A percentile compares a stretch with the other conserved stretches of the same genome.
Evolutionary conservation across 1,140 invertebrate species (phyloP).

Genomic region (Drosophila bocki): DNA sequence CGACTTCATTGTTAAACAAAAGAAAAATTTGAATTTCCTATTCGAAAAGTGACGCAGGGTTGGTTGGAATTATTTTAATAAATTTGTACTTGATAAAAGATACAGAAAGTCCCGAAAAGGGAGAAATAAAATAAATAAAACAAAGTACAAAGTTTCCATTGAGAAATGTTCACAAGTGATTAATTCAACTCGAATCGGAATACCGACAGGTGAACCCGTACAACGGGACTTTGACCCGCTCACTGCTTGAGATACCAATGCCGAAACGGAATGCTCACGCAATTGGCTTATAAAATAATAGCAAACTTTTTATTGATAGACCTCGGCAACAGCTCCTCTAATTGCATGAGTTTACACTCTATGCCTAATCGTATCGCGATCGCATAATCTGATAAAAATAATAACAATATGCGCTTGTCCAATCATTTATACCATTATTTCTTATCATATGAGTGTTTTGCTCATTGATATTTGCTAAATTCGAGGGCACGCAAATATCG

Average conservation of each 20-base stretch:
- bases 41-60: constrained; percentile 5
- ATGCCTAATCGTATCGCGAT: constrained; percentile 42
- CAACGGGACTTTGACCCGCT: constrained; percentile 48
- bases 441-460: constrained; percentile 23
- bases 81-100: constrained; percentile 33
- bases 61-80: neutral
- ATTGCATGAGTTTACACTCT: constrained; percentile 35
- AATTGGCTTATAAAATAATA: constrained; percentile 38
- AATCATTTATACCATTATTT: constrained; percentile 40
- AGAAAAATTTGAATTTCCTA: constrained; percentile 29
- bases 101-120: constrained; percentile 13
- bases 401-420: constrained; percentile 28
- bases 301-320: constrained; percentile 50
- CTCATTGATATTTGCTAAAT: constrained; percentile 13
- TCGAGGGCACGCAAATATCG: constrained; percentile 15
- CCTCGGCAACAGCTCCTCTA: constrained; percentile 51
- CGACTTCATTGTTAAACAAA: constrained; percentile 1
- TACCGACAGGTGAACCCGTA: constrained; percentile 52
- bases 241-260: constrained; percentile 49
- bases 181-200: constrained; percentile 44
- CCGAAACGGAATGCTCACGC: constrained; percentile 45
- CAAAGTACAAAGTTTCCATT: constrained; percentile 64
- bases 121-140: constrained; percentile 14
- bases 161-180: constrained; percentile 44
- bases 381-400: constrained; percentile 52